A percentile compares a stretch with the other conserved stretches of the same genome.
These are phyloP conservation scores for Apodemus sylvaticus DNA, from an alignment of 2,113 vertebrate genomes.

Conservation along the genomic window DNA sequence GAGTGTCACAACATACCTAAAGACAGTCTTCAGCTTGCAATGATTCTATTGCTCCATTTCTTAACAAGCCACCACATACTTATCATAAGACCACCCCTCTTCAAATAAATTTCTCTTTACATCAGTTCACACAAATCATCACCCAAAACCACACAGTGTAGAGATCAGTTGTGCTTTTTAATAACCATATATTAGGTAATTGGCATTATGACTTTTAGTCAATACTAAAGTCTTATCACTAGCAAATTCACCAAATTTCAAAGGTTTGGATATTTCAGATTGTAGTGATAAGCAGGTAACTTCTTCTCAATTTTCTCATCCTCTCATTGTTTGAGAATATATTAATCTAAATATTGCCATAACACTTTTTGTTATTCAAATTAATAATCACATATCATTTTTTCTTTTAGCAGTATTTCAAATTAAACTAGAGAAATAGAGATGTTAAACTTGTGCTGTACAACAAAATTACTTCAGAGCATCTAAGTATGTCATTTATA, in stretches of 20 bases:
- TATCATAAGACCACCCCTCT: background rate
- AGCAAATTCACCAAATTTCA: background rate
- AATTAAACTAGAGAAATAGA: background rate
- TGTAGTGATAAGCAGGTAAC: background rate
- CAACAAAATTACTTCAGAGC: background rate
- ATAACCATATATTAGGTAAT: background rate
- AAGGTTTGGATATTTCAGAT: background rate
- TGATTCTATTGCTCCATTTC: background rate
- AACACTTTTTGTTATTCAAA: background rate
- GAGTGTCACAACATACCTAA: too few relatives aligned
- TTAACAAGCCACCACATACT: background rate
- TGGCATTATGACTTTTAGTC: background rate
- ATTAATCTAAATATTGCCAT: background rate
- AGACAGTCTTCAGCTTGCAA: background rate
- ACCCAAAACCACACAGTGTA: background rate
- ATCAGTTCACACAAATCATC: background rate
- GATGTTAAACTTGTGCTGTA: background rate
- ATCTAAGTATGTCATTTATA: background rate
- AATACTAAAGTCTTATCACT: background rate
- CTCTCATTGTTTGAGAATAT: background rate
- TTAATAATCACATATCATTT: background rate
- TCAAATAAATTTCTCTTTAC: background rate
- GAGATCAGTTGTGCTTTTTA: background rate
- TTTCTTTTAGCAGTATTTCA: background rate
- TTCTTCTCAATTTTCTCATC: background rate